Percentiles rank a stretch among this genome's conserved stretches.
phyloP scores from a whole-genome alignment of 2,797 vertebrate species.

The Gadopsis marmoratus region DNA sequence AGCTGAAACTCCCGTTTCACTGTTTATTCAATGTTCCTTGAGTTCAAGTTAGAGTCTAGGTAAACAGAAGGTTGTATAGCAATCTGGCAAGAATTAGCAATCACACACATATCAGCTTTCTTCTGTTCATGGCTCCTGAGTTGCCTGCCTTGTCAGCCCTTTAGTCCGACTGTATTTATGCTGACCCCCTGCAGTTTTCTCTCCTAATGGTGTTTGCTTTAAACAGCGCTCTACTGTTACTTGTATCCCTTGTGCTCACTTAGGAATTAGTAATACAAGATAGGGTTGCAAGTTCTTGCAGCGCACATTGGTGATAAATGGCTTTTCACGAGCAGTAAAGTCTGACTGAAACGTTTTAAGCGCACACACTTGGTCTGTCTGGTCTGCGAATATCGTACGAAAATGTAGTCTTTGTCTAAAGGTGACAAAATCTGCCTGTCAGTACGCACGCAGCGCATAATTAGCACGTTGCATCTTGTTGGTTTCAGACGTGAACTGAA shows the following conservation, averaged over 20 bases:
- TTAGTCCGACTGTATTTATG: conserved; percentile 55
- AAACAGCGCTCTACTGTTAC: conserved; percentile 42
- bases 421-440: no score
- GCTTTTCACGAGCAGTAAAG: conserved; percentile 20
- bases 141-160: conserved; percentile 68
- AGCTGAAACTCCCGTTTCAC: background rate
- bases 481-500: background rate
- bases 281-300: conserved; percentile 8
- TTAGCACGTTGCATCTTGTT: no score
- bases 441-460: no score
- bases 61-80: conserved; percentile 27
- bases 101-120: conserved; percentile 53
- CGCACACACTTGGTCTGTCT: background rate
- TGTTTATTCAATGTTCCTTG: conserved; percentile 1
- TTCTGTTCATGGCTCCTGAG: conserved; percentile 39
- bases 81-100: conserved; percentile 18
- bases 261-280: conserved; percentile 45
- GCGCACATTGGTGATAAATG: conserved; percentile 18
- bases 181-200: conserved; percentile 63
- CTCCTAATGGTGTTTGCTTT: conserved; percentile 64
- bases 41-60: conserved; percentile 9
- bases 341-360: background rate
- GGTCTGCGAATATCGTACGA: background rate
- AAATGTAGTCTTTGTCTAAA: conserved; percentile 6
- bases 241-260: conserved; percentile 30